A percentile compares a stretch with the other conserved stretches of the same genome.
phyloP scores from a whole-genome alignment of 2,888 invertebrate genomes.

The Neria commutata region DNA sequence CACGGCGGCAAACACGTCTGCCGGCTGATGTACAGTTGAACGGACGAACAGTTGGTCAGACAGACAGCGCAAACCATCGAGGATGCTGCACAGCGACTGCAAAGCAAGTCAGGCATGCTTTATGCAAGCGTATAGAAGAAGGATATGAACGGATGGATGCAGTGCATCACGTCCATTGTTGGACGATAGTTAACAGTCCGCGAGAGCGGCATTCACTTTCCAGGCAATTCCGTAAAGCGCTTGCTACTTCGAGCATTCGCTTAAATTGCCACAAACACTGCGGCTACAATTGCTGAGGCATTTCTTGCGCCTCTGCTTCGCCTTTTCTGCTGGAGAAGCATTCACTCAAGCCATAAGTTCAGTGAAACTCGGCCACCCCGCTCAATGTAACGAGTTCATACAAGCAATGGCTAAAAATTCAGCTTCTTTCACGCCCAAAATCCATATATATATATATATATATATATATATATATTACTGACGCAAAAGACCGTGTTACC shows the following conservation, averaged over 20 bases:
- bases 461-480: background rate
- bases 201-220: too few species aligned
- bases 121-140: background rate
- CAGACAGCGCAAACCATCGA: background rate
- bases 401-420: too few species aligned
- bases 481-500: background rate
- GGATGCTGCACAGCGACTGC: background rate
- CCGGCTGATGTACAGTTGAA: background rate
- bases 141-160: background rate
- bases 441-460: background rate
- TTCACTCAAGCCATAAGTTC: too few species aligned
- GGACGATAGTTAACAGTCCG: too few species aligned
- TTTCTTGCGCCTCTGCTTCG: background rate
- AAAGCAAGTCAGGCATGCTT: background rate
- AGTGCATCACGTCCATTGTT: too few species aligned
- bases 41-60: background rate
- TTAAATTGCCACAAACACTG: background rate
- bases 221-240: too few species aligned
- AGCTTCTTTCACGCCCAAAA: too few species aligned
- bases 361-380: background rate
- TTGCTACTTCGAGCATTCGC: background rate
- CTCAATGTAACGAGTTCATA: too few species aligned
- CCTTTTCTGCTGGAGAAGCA: too few species aligned
- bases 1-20: background rate
- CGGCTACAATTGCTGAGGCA: too few species aligned